Conservation (phyloP, 2,888 invertebrate genomes). For the Scaptomyza reducta region DNA sequence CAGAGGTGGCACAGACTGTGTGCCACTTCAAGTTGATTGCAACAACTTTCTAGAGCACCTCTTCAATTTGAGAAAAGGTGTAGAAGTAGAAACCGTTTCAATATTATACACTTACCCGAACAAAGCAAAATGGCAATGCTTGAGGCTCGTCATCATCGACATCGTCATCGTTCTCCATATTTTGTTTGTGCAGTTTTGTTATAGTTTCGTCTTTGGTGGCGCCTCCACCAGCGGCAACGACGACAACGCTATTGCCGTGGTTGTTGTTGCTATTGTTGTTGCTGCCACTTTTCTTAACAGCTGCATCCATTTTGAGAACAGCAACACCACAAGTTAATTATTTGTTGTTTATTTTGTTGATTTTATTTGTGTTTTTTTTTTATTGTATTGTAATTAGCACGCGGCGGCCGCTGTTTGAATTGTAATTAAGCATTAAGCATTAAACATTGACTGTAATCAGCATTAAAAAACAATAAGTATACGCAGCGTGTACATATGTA, state of each 20-base stretch:
- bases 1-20: not conserved
- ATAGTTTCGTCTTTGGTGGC: conserved; percentile 36
- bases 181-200: conserved; percentile 28
- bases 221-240: conserved; percentile 22
- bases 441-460: conserved; percentile 26
- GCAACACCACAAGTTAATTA: conserved; percentile 31
- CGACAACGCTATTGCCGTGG: conserved; percentile 18
- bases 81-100: not conserved
- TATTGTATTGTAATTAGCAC: conserved; percentile 29
- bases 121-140: conserved; percentile 56
- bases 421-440: conserved; percentile 35
- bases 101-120: conserved; percentile 50
- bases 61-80: not conserved
- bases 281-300: conserved; percentile 18
- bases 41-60: conserved; percentile 13
- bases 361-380: not conserved
- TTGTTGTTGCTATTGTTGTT: conserved; percentile 1
- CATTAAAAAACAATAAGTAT: conserved; percentile 6
- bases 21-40: not conserved
- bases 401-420: conserved; percentile 41
- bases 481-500: conserved; percentile 3
- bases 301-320: conserved; percentile 46
- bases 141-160: conserved; percentile 43
- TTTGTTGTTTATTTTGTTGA: conserved; percentile 13
- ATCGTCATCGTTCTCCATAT: conserved; percentile 42